Conservation (phyloP, 2,888 invertebrate species). For the Cacoxenus indagator region DNA sequence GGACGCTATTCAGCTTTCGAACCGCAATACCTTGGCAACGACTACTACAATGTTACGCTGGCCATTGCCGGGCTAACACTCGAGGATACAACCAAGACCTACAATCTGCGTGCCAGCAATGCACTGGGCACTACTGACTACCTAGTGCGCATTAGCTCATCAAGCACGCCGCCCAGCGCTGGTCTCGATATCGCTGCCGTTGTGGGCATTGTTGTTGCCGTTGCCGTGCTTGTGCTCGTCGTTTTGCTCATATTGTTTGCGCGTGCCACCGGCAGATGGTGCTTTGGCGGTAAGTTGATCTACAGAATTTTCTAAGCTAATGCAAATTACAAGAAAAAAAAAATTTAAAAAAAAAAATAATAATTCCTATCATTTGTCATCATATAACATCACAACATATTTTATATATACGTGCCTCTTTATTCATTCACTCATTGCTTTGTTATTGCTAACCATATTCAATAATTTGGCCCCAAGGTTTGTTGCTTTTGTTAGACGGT, state of each 20-base stretch:
- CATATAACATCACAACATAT: too few species aligned
- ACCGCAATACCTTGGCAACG: slow-evolving; percentile 72
- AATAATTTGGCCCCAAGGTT: too few species aligned
- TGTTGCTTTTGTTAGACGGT: too few species aligned
- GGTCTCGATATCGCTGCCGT: slow-evolving; percentile 83
- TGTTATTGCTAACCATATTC: too few species aligned
- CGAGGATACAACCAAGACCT: slow-evolving; percentile 82
- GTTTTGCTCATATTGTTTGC: slow-evolving; percentile 80
- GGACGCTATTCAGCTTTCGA: slow-evolving; percentile 66
- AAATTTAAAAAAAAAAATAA: too few species aligned
- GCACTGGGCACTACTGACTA: slow-evolving; percentile 78
- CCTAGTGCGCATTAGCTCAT: slow-evolving; percentile 78
- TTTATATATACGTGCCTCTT: too few species aligned
- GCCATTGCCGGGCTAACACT: slow-evolving; percentile 78
- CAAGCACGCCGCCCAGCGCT: slow-evolving; percentile 76
- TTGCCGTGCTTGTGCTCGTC: slow-evolving; percentile 78
- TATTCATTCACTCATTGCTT: too few species aligned
- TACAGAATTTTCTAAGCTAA: too few species aligned
- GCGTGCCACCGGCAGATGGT: slow-evolving; percentile 86
- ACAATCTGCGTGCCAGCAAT: slow-evolving; percentile 79
- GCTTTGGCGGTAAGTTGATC: slow-evolving; percentile 83
- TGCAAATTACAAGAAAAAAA: too few species aligned
- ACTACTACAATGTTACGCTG: slow-evolving; percentile 79
- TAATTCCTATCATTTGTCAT: too few species aligned
- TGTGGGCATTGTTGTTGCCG: slow-evolving; percentile 80